Percentiles rank a stretch among this genome's conserved stretches.
Evolutionary conservation across 1,140 invertebrate genomes (phyloP).

Genomic region (Drosophila trapezifrons): DNA sequence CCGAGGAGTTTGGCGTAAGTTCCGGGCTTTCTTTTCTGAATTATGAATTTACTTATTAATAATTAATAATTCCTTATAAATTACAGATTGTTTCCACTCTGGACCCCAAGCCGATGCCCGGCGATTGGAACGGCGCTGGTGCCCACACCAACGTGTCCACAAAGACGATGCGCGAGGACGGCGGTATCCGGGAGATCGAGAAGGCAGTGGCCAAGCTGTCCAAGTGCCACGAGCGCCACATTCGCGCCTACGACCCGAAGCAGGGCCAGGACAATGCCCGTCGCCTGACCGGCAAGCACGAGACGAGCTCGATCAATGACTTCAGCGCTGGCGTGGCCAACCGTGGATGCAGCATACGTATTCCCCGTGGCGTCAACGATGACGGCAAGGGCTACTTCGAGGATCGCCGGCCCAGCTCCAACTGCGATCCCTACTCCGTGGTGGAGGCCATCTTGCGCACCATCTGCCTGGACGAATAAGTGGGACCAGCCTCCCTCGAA

Average conservation of each 20-base stretch:
- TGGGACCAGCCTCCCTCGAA: not conserved
- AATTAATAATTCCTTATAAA: too few species aligned
- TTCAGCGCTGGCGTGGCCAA: constrained; percentile 92
- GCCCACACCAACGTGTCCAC: constrained; percentile 94
- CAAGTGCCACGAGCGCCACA: constrained; percentile 91
- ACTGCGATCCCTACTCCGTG: constrained; percentile 92
- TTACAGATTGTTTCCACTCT: constrained; percentile 86
- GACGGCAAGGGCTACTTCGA: constrained; percentile 94
- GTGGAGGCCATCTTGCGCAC: constrained; percentile 88
- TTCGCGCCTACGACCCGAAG: constrained; percentile 93
- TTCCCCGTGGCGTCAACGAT: constrained; percentile 90
- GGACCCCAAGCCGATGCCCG: constrained; percentile 91
- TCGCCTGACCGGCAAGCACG: constrained; percentile 90
- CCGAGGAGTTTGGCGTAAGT: constrained; percentile 93
- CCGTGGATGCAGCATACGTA: constrained; percentile 89
- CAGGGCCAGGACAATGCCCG: constrained; percentile 90
- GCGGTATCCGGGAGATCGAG: constrained; percentile 85
- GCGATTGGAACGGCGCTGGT: constrained; percentile 94
- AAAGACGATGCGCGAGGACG: constrained; percentile 90
- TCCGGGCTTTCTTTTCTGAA: not conserved
- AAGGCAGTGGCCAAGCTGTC: constrained; percentile 89
- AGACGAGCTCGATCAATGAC: constrained; percentile 91
- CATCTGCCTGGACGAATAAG: constrained; percentile 87
- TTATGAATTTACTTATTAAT: not conserved
- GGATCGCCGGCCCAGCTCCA: constrained; percentile 94